A percentile compares a stretch with the other conserved stretches of the same genome.
Conservation (phyloP, 2,888 invertebrate species). For the Coleophora deauratella region DNA sequence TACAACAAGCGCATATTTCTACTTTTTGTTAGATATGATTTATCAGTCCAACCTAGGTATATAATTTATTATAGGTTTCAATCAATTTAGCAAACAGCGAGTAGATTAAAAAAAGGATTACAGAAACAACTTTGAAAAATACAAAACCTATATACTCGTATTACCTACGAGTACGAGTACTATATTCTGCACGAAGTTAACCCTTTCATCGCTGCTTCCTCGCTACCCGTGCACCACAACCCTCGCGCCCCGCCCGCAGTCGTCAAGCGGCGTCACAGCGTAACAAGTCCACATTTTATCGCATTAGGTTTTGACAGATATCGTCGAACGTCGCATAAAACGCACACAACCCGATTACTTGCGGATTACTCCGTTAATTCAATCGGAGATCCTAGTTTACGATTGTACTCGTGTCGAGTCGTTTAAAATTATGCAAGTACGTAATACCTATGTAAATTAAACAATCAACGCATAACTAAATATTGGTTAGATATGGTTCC, state of each 20-base stretch:
- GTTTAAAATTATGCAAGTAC: constrained; percentile 2
- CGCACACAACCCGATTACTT: constrained; percentile 39
- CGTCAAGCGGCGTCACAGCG: constrained; percentile 40
- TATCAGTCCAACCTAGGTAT: too few relatives aligned
- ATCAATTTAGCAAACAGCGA: too few relatives aligned
- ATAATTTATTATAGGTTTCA: too few relatives aligned
- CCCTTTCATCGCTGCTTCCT: not conserved
- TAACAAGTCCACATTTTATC: constrained; percentile 48
- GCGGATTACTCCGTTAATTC: constrained; percentile 38
- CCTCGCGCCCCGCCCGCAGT: constrained; percentile 15
- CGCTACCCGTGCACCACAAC: not conserved
- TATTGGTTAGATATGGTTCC: too few relatives aligned
- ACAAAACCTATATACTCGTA: too few relatives aligned
- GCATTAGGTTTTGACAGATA: constrained; percentile 68
- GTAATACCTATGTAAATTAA: not conserved
- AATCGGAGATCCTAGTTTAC: constrained; percentile 28
- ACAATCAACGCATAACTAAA: not conserved
- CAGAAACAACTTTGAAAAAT: too few relatives aligned
- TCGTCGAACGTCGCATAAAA: constrained; percentile 55
- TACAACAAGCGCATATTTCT: too few relatives aligned
- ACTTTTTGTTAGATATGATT: too few relatives aligned
- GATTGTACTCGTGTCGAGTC: constrained; percentile 13
- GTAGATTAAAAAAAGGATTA: too few relatives aligned
- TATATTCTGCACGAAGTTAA: too few relatives aligned
- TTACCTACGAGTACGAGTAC: too few relatives aligned